phyloP scores from a whole-genome alignment of 2,113 vertebrate species.

The Columba livia region DNA sequence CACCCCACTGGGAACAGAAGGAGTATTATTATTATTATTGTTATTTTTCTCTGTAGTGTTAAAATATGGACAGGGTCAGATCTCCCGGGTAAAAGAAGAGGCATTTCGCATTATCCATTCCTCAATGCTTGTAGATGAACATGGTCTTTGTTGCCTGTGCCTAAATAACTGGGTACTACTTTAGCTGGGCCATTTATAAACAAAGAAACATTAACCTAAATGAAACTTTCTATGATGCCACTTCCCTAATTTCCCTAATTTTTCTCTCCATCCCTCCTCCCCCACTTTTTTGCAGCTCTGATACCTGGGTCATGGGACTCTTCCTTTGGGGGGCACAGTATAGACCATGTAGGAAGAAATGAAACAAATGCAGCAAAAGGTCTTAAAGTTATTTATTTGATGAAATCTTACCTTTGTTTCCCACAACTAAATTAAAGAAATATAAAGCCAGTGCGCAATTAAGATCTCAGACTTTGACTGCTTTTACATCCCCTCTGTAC shows the following conservation, averaged over 20 bases:
- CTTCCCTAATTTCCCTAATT: background rate
- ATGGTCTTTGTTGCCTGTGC: background rate
- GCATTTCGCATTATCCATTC: background rate
- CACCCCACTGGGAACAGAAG: background rate
- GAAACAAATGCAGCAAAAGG: background rate
- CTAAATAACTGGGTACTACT: background rate
- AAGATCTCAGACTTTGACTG: background rate
- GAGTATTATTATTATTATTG: no score
- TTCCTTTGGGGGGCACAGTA: background rate
- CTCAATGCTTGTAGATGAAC: background rate
- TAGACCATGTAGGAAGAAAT: background rate
- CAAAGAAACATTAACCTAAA: background rate
- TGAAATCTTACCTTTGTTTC: background rate
- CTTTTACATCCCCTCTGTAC: background rate
- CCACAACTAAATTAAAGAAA: background rate
- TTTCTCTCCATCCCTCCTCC: background rate
- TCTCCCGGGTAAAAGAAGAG: background rate
- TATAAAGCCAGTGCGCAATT: rapidly evolving
- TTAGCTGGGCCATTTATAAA: background rate
- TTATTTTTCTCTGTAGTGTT: background rate
- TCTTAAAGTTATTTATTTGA: background rate
- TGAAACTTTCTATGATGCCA: background rate
- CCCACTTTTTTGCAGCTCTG: background rate
- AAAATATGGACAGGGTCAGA: background rate
- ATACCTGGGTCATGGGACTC: background rate